phyloP scores from a whole-genome alignment of 92 coral and sea anemone species.

The Porites divaricata region DNA sequence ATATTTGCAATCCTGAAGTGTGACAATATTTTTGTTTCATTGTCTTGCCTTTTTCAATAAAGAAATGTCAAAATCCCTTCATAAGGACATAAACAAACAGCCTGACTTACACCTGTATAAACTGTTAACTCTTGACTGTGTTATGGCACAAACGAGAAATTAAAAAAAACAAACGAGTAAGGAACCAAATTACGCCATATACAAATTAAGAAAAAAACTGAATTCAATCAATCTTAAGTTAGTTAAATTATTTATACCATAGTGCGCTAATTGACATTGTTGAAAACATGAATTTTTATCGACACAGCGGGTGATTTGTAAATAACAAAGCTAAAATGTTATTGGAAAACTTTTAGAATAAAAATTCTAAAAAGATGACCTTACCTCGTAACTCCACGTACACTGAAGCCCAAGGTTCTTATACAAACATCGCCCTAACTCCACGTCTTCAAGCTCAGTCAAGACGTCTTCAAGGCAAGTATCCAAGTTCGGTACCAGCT shows the following conservation, averaged over 20 bases:
- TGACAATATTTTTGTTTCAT: too few relatives aligned
- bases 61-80: not conserved
- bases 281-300: too few relatives aligned
- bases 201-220: too few relatives aligned
- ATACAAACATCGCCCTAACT: constrained; percentile 88
- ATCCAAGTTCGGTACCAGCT: constrained; percentile 80
- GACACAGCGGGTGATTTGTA: too few relatives aligned
- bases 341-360: too few relatives aligned
- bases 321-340: too few relatives aligned
- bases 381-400: constrained; percentile 98
- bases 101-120: not conserved
- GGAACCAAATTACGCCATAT: too few relatives aligned
- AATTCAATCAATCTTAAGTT: too few relatives aligned
- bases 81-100: not conserved
- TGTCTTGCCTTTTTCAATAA: too few relatives aligned
- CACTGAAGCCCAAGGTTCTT: constrained; percentile 85
- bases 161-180: not conserved
- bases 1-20: too few relatives aligned
- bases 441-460: constrained; percentile 88
- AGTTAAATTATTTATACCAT: too few relatives aligned
- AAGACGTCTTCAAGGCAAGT: constrained; percentile 81
- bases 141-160: not conserved
- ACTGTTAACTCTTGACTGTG: not conserved
- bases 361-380: not conserved
- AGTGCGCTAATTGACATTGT: too few relatives aligned